Percentiles rank a stretch among this genome's conserved stretches.
phyloP scores from a whole-genome alignment of 1,140 invertebrate genomes.

The Hirudo medicinalis region DNA sequence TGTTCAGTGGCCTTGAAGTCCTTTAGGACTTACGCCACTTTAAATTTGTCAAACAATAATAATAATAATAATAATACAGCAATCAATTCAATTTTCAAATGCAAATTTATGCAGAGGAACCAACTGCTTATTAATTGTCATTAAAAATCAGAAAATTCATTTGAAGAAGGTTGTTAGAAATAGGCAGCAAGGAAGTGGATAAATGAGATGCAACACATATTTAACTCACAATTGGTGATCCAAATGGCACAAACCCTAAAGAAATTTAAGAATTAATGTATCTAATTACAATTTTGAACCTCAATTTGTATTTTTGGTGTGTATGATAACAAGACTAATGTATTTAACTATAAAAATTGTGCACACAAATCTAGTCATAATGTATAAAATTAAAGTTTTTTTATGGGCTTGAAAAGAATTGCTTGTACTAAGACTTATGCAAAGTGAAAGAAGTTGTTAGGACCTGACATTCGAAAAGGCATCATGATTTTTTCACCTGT shows the following conservation, averaged over 20 bases:
- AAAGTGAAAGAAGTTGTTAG: neutral
- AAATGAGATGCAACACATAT: neutral
- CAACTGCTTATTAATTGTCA: no score
- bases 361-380: no score
- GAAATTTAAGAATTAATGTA: slow-evolving; percentile 20
- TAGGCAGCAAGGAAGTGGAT: no score
- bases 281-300: neutral
- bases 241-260: slow-evolving; percentile 46
- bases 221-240: slow-evolving; percentile 41
- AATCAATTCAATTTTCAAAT: neutral
- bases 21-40: no score
- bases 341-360: neutral
- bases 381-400: neutral
- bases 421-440: no score
- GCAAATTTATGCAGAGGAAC: neutral
- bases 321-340: neutral
- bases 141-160: no score
- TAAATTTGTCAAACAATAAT: no score
- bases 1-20: no score
- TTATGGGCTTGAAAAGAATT: neutral
- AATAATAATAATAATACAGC: no score
- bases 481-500: slow-evolving; percentile 45
- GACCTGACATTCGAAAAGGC: slow-evolving; percentile 46
- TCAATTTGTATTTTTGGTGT: neutral
- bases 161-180: no score